Percentiles rank a stretch among this genome's conserved stretches.
Conservation (phyloP, 2,113 vertebrate genomes). For the Australoheros scitulus region DNA sequence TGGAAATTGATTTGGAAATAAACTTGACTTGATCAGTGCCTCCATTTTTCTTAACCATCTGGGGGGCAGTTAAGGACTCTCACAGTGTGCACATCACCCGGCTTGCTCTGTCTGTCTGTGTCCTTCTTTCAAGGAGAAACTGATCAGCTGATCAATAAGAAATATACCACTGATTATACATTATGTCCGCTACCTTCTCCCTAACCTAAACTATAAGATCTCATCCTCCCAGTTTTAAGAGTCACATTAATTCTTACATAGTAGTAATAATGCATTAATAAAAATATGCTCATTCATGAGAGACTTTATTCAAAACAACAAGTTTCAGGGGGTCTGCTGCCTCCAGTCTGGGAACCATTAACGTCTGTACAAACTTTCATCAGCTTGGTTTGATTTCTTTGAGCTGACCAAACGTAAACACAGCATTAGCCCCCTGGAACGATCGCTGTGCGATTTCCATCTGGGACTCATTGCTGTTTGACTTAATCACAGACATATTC, state of each 20-base stretch:
- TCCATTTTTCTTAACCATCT: constrained; percentile 39
- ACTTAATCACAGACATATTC: neutral
- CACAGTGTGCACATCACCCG: neutral
- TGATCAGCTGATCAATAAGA: neutral
- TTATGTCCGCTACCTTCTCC: neutral
- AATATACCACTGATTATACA: neutral
- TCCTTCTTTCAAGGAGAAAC: neutral
- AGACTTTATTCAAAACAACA: neutral
- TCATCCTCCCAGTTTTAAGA: neutral
- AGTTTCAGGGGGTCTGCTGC: neutral
- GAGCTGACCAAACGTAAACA: neutral
- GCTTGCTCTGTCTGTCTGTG: neutral
- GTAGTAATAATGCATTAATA: neutral
- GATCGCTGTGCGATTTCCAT: neutral
- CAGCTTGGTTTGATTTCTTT: neutral
- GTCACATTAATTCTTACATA: neutral
- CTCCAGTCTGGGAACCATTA: neutral
- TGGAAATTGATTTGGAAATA: constrained; percentile 52
- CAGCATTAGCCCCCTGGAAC: neutral
- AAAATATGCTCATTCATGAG: neutral
- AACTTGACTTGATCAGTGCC: constrained; percentile 39
- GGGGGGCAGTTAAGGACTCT: constrained; percentile 38
- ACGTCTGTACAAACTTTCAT: neutral
- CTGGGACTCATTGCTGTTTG: neutral
- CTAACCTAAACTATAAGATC: neutral